These are phyloP conservation scores for Dryobotodes eremita DNA, from an alignment of 2,888 invertebrate species.

Conservation along the genomic window DNA sequence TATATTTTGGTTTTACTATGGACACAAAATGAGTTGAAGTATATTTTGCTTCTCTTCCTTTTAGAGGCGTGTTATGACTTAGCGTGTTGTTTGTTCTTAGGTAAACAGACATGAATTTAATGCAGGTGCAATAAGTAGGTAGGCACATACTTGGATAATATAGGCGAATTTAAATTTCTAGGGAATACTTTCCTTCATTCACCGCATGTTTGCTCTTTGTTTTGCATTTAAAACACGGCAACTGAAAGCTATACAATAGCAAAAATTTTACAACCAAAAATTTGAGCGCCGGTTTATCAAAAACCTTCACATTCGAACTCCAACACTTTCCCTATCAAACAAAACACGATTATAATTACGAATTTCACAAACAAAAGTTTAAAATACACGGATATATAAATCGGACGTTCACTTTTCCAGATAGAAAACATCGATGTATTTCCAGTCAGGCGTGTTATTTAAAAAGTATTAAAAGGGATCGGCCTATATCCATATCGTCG, in stretches of 20 bases:
- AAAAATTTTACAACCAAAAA: neutral
- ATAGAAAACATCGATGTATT: constrained; percentile 38
- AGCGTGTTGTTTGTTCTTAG: constrained; percentile 33
- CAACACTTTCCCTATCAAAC: constrained; percentile 25
- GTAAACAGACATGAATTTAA: constrained; percentile 1
- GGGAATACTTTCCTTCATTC: neutral
- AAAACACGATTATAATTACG: constrained; percentile 31
- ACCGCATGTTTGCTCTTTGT: neutral
- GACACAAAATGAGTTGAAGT: constrained; percentile 18
- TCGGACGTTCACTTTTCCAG: constrained; percentile 42
- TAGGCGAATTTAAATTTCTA: neutral
- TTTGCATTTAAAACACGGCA: constrained; percentile 6
- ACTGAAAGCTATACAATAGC: neutral
- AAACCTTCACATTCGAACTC: constrained; percentile 15
- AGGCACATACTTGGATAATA: neutral
- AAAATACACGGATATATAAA: constrained; percentile 38
- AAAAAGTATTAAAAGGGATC: constrained; percentile 49
- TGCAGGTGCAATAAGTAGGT: neutral
- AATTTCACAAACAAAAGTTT: constrained; percentile 35
- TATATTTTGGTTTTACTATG: constrained; percentile 20
- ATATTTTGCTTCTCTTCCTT: constrained; percentile 34
- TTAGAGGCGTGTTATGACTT: constrained; percentile 23
- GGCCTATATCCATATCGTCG: constrained; percentile 37
- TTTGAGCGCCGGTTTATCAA: constrained; percentile 21
- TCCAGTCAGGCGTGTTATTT: constrained; percentile 45